Percentiles rank a stretch among this genome's conserved stretches.
These are phyloP conservation scores for Echinometra lucunter DNA, from an alignment of 53 echinoderm and acorn worm genomes.

Conservation along the genomic window DNA sequence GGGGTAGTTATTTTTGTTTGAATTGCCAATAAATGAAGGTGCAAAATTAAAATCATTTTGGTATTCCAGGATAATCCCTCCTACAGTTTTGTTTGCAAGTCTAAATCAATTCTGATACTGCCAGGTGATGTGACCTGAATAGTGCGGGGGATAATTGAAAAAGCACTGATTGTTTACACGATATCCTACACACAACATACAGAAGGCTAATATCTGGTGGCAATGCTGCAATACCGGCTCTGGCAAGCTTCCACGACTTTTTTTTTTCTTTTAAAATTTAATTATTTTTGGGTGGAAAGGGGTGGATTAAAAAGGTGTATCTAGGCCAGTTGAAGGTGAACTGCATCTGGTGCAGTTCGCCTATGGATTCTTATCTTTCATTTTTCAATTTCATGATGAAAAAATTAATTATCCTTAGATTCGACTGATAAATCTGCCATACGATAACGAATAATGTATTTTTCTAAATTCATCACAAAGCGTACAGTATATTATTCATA, in stretches of 20 bases:
- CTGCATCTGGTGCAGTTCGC: neutral
- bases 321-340: neutral
- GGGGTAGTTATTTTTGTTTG: no score
- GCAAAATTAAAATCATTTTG: no score
- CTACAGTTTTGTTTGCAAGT: neutral
- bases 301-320: neutral
- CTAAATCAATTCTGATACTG: neutral
- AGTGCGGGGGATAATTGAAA: conserved; percentile 48
- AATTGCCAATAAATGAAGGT: no score
- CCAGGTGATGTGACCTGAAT: conserved; percentile 1
- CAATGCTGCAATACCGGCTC: neutral
- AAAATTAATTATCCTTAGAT: neutral
- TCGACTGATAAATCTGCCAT: neutral
- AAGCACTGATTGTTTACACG: conserved; percentile 52
- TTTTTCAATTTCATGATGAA: neutral
- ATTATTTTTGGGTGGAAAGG: neutral
- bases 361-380: no score
- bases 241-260: neutral
- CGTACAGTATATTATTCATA: neutral
- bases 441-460: neutral
- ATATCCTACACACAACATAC: neutral
- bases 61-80: neutral
- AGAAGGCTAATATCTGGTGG: neutral
- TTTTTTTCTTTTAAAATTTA: neutral
- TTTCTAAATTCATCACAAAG: neutral